These are phyloP conservation scores for Paralinhomoeus sp. DNA, from an alignment of 2,888 invertebrate genomes.

Conservation along the genomic window DNA sequence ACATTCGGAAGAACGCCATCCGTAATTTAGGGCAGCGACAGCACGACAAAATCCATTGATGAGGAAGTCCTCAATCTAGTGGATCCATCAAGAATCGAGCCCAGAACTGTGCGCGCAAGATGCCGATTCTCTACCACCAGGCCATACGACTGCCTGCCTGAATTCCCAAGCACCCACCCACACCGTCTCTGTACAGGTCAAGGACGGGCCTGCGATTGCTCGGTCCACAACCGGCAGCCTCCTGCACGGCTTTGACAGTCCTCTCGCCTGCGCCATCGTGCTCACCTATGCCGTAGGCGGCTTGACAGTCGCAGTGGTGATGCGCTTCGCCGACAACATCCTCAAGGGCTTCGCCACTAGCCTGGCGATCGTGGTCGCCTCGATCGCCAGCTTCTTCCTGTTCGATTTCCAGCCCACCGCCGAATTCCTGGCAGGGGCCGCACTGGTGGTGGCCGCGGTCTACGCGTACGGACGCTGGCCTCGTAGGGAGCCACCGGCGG, in stretches of 20 bases:
- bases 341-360: slow-evolving; percentile 92
- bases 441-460: slow-evolving; percentile 70
- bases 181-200: slow-evolving; percentile 2
- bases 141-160: too few relatives aligned
- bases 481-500: too few relatives aligned
- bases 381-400: slow-evolving; percentile 69
- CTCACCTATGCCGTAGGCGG: slow-evolving; percentile 73
- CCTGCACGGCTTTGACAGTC: slow-evolving; percentile 36
- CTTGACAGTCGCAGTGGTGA: slow-evolving; percentile 63
- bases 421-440: slow-evolving; percentile 41
- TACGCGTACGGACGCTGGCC: too few relatives aligned
- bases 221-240: slow-evolving; percentile 50
- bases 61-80: too few relatives aligned
- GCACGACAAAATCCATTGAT: too few relatives aligned
- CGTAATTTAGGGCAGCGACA: too few relatives aligned
- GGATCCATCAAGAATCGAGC: too few relatives aligned
- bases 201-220: slow-evolving; percentile 15
- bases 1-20: too few relatives aligned
- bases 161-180: too few relatives aligned
- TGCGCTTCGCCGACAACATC: slow-evolving; percentile 98
- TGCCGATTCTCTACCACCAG: too few relatives aligned
- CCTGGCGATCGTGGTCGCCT: slow-evolving; percentile 79
- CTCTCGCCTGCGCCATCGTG: slow-evolving; percentile 50
- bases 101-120: too few relatives aligned
- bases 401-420: slow-evolving; percentile 60